Percentiles rank a stretch among this genome's conserved stretches.
Conservation (phyloP, 2,113 vertebrate species). For the Halcyon senegalensis region DNA sequence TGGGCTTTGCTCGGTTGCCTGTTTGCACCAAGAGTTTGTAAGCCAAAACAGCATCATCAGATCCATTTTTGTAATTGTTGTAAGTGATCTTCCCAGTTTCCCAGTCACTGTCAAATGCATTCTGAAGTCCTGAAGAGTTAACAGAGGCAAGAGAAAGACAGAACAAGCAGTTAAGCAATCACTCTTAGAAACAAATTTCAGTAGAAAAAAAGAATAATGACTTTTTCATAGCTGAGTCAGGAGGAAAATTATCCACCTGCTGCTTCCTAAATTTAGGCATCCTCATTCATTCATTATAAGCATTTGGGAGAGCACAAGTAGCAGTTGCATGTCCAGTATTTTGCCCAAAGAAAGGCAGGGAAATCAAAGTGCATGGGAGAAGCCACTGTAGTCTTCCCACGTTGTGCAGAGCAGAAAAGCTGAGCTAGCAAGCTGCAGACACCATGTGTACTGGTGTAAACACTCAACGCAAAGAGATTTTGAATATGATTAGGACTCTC, state of each 20-base stretch:
- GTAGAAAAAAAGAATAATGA: neutral
- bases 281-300: neutral
- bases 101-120: constrained; percentile 95
- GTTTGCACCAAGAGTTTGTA: constrained; percentile 98
- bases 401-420: neutral
- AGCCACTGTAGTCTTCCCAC: neutral
- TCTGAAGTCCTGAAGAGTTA: constrained; percentile 87
- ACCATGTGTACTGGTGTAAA: neutral
- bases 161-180: neutral
- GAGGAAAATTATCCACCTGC: neutral
- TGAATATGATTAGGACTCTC: neutral
- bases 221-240: neutral
- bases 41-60: constrained; percentile 92
- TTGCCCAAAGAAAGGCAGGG: neutral
- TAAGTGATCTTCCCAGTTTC: constrained; percentile 89
- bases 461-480: neutral
- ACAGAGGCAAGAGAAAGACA: neutral
- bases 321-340: neutral
- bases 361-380: neutral
- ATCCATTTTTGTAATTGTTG: constrained; percentile 91
- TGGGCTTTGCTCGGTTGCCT: constrained; percentile 89
- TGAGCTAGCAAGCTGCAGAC: neutral
- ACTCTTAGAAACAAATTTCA: neutral
- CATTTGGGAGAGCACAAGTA: neutral
- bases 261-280: neutral